Evolutionary conservation across 2,888 invertebrate species (phyloP).

Genomic region (Oligia latruncula): DNA sequence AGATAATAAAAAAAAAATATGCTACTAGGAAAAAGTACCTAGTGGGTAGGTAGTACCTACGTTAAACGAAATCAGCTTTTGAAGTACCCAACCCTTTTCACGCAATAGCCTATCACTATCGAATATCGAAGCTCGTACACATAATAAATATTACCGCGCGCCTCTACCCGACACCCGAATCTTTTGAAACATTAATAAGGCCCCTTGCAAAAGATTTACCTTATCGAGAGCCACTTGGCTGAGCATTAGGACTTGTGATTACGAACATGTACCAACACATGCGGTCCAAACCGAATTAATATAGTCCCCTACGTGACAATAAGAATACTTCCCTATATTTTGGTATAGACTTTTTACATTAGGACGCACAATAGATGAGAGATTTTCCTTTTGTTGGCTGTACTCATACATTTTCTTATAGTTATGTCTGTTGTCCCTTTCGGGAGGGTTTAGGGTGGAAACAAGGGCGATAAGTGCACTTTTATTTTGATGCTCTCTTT

Average conservation of each 20-base stretch:
- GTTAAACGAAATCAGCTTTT: conserved; percentile 4
- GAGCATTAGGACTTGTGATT: conserved; percentile 2
- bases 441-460: conserved; percentile 37
- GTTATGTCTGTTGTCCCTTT: conserved; percentile 45
- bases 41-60: neutral
- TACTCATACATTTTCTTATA: conserved; percentile 35
- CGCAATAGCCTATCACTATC: neutral
- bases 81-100: conserved; percentile 1
- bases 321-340: conserved; percentile 46
- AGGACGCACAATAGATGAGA: conserved; percentile 44
- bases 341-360: conserved; percentile 56
- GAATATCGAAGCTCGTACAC: conserved; percentile 18
- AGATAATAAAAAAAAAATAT: neutral
- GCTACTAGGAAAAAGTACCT: neutral
- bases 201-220: conserved; percentile 12
- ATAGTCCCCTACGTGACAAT: conserved; percentile 56
- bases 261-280: conserved; percentile 18
- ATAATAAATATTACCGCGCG: conserved; percentile 16
- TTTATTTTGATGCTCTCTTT: conserved; percentile 48
- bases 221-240: conserved; percentile 27
- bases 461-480: conserved; percentile 58
- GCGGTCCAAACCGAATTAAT: conserved; percentile 46
- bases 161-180: conserved; percentile 20
- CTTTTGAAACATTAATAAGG: conserved; percentile 34
- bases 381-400: conserved; percentile 53